phyloP scores from a whole-genome alignment of 2,113 vertebrate genomes.

The Rana temporaria region DNA sequence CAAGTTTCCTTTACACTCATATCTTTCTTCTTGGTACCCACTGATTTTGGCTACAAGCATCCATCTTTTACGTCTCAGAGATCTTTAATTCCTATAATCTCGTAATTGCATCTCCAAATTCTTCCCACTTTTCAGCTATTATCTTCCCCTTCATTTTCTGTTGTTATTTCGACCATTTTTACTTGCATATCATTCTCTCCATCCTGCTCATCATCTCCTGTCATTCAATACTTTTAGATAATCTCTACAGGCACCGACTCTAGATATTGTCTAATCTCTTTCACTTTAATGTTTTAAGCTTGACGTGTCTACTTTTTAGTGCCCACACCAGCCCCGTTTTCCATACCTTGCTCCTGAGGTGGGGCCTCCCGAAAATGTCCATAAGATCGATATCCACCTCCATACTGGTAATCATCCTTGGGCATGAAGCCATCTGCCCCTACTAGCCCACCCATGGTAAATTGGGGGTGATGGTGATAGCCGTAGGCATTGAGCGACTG shows the following conservation, averaged over 20 bases:
- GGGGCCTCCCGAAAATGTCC: conserved; percentile 91
- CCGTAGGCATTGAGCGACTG: conserved; percentile 86
- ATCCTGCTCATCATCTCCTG: too few species aligned
- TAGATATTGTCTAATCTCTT: too few species aligned
- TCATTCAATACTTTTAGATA: too few species aligned
- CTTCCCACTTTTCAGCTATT: neutral
- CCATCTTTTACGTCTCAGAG: too few species aligned
- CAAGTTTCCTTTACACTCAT: too few species aligned
- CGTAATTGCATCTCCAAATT: neutral
- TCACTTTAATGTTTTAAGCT: too few species aligned
- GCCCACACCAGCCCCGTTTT: neutral
- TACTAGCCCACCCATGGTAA: conserved; percentile 89
- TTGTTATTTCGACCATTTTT: neutral
- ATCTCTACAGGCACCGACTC: too few species aligned
- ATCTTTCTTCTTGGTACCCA: neutral
- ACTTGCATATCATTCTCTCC: too few species aligned
- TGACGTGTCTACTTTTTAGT: neutral
- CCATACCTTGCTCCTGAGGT: conserved; percentile 86
- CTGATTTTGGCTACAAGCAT: too few species aligned
- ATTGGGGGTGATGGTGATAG: conserved; percentile 81
- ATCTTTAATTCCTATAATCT: neutral
- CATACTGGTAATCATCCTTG: conserved; percentile 92
- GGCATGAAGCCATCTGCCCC: conserved; percentile 85
- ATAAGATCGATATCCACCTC: conserved; percentile 89
- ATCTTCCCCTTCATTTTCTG: neutral